phyloP scores from a whole-genome alignment of 1,140 invertebrate genomes.

The Drosophila suzukii region DNA sequence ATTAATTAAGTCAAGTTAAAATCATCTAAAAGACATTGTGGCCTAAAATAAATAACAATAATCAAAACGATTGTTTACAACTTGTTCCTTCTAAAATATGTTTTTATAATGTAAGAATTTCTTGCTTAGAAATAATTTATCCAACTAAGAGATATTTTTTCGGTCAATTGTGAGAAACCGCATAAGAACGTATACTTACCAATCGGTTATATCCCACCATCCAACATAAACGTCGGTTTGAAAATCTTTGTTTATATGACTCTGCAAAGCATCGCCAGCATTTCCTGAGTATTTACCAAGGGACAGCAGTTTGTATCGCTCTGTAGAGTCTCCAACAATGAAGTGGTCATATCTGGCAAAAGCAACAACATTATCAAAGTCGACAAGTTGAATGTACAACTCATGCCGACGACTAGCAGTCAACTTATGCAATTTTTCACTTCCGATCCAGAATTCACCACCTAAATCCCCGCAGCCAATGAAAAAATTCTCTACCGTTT shows the following conservation, averaged over 20 bases:
- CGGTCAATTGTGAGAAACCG: background rate
- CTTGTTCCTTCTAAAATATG: too few relatives aligned
- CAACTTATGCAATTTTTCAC: background rate
- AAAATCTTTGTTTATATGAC: background rate
- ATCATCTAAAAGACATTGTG: too few relatives aligned
- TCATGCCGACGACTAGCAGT: background rate
- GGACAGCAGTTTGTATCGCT: background rate
- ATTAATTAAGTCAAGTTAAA: too few relatives aligned
- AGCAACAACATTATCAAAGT: background rate
- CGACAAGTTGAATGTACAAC: conserved; percentile 9
- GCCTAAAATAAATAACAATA: too few relatives aligned
- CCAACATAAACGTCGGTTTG: background rate
- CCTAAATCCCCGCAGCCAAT: background rate
- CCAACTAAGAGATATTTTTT: too few relatives aligned
- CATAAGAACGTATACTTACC: too few relatives aligned
- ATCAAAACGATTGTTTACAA: too few relatives aligned
- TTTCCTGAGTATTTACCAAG: conserved; percentile 5
- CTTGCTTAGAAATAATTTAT: too few relatives aligned
- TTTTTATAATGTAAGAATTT: too few relatives aligned
- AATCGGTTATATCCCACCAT: background rate
- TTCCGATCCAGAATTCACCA: background rate
- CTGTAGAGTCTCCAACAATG: background rate
- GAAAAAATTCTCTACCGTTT: background rate
- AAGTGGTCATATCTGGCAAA: conserved; percentile 9
- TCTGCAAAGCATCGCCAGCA: background rate